Conservation (phyloP, 1,140 invertebrate species). For the Batillaria attramentaria region DNA sequence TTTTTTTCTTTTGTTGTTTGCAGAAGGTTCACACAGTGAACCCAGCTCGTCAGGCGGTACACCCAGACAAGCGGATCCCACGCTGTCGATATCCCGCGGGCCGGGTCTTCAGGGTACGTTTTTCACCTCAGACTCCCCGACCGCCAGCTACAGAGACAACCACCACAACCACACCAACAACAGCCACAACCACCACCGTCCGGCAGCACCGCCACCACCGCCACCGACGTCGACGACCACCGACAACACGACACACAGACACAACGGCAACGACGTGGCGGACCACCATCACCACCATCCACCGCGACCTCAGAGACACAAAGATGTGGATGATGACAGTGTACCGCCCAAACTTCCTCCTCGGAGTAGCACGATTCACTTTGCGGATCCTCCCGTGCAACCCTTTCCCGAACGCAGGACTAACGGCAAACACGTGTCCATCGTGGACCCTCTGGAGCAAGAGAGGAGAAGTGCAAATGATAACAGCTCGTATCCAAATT, state of each 20-base stretch:
- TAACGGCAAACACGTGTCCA: background rate
- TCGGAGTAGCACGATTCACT: constrained; percentile 19
- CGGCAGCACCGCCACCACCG: background rate
- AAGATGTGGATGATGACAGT: background rate
- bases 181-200: background rate
- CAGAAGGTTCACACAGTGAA: too few relatives aligned
- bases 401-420: background rate
- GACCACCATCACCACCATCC: background rate
- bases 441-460: too few relatives aligned
- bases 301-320: constrained; percentile 10
- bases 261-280: background rate
- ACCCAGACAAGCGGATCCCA: too few relatives aligned
- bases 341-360: constrained; percentile 21
- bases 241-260: background rate
- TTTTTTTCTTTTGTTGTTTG: too few relatives aligned
- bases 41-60: too few relatives aligned
- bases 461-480: too few relatives aligned
- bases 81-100: too few relatives aligned
- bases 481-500: too few relatives aligned
- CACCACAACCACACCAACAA: background rate
- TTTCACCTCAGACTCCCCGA: constrained; percentile 17
- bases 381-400: constrained; percentile 8
- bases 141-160: constrained; percentile 6
- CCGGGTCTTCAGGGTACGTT: constrained; percentile 19
- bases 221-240: background rate